Evolutionary conservation across 2,888 invertebrate genomes (phyloP).

Genomic region (Agrotis segetum): DNA sequence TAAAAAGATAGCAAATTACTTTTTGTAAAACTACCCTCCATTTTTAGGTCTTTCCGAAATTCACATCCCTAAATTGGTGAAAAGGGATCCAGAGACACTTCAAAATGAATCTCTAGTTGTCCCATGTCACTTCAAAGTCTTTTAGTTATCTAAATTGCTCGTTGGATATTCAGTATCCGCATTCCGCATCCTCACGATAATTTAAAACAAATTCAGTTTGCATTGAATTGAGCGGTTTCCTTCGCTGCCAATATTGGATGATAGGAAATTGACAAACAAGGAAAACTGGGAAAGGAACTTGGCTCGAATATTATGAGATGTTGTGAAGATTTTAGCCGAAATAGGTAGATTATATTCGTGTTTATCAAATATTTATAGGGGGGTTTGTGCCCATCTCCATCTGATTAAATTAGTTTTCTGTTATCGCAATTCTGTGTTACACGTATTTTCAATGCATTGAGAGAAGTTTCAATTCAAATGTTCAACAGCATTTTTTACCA

Average conservation of each 20-base stretch:
- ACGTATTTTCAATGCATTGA: background rate
- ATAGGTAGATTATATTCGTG: background rate
- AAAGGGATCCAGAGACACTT: background rate
- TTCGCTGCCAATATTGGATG: constrained; percentile 21
- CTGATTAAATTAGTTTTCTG: no score
- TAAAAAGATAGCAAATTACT: no score
- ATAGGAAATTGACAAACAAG: constrained; percentile 34
- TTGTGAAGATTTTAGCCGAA: background rate
- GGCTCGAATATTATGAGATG: constrained; percentile 12
- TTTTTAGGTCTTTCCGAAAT: no score
- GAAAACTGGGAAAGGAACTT: constrained; percentile 15
- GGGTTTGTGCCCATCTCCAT: no score
- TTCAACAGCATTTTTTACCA: background rate
- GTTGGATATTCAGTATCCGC: constrained; percentile 27
- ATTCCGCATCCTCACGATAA: constrained; percentile 7
- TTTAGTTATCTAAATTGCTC: constrained; percentile 12
- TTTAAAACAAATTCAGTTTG: constrained; percentile 51
- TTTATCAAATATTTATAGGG: background rate
- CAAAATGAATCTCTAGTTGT: constrained; percentile 7
- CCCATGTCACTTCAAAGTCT: constrained; percentile 13
- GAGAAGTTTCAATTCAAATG: background rate
- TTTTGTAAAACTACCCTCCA: no score
- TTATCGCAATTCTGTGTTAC: no score
- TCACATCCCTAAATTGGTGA: no score
- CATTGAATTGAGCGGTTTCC: constrained; percentile 17